Evolutionary conservation across 1,140 invertebrate species (phyloP).

Genomic region (Psilanteris sp.): DNA sequence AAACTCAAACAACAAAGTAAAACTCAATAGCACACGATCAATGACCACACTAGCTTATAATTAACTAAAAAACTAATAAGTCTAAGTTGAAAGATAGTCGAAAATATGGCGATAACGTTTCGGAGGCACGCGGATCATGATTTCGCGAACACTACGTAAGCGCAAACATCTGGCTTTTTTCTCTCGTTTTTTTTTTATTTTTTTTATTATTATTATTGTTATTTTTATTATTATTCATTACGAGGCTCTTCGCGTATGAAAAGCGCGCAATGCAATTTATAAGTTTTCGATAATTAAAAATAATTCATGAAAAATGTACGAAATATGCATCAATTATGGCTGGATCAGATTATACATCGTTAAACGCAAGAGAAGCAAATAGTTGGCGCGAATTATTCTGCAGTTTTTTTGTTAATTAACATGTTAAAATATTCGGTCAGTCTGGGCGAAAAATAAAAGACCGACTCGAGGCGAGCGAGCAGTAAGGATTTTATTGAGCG

Average conservation of each 20-base stretch:
- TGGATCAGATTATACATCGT: slow-evolving; percentile 18
- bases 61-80: slow-evolving; percentile 67
- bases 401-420: slow-evolving; percentile 48
- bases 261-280: slow-evolving; percentile 41
- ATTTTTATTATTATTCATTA: slow-evolving; percentile 21
- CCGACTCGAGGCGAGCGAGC: neutral
- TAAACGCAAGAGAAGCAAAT: slow-evolving; percentile 22
- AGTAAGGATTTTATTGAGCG: slow-evolving; percentile 32
- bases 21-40: slow-evolving; percentile 63
- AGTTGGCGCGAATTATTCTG: slow-evolving; percentile 44
- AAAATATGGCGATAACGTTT: slow-evolving; percentile 10
- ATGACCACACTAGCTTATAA: slow-evolving; percentile 60
- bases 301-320: slow-evolving; percentile 50
- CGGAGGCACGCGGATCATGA: slow-evolving; percentile 9
- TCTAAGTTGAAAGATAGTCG: slow-evolving; percentile 29
- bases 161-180: slow-evolving; percentile 3
- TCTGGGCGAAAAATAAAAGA: slow-evolving; percentile 18
- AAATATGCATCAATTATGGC: slow-evolving; percentile 50
- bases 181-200: neutral
- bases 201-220: neutral
- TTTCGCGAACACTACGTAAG: slow-evolving; percentile 9
- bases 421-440: slow-evolving; percentile 32
- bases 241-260: slow-evolving; percentile 18
- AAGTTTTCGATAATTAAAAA: slow-evolving; percentile 61
- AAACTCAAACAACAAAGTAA: slow-evolving; percentile 46